Base-by-base conservation (phyloP, 1,140 invertebrate genomes). In the Drosophila nannoptera region DNA sequence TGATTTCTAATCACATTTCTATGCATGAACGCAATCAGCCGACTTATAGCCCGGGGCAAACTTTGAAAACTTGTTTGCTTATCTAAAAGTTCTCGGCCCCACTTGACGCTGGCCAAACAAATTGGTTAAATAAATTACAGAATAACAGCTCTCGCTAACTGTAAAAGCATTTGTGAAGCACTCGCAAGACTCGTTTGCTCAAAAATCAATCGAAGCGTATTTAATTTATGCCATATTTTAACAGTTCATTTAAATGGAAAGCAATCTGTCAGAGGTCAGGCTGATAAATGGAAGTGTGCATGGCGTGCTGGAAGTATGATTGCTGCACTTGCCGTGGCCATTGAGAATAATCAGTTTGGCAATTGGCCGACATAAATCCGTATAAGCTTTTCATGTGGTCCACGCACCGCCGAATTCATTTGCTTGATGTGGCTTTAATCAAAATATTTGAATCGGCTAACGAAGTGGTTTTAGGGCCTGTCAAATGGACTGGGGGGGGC, bases 371-470 rank as follows among this genome's bases (percentile, higher is more conserved):
- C 55, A 71, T 67, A 71, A 67, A 67, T 67, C 54, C 42, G 48
- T 22, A 54, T 45, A 59, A 49, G 49, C 61, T 67, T 67, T 67
- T 71, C 56, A 67, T 67, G 69, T 60, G 54, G 40, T 31, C 12
- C 35, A 31, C 35, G 52, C 45, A 53, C 36, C 52, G 38, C 14
- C 14, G n/a, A 46, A 50, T 16, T 48, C 40, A 66, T 71, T 71
- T 53, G 64, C 43, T 16, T 48, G 33, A 66, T 71, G 66, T 53
- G 64, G 63, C 69, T 72, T 68, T 72, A 72, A 67, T 62, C 56
- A 45, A 72, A 43, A 43, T 68, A 68, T 72, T 68, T 72, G 69
- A 72, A 71, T 61, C 55, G 56, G 55, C 49, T 69, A 56, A 63
- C 22, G 32, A 50, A 50, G 7, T 16, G 49, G 49, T 16, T 50